A percentile compares a stretch with the other conserved stretches of the same genome.
phyloP scores from a whole-genome alignment of 2,797 vertebrate genomes.

The Columba guinea region DNA sequence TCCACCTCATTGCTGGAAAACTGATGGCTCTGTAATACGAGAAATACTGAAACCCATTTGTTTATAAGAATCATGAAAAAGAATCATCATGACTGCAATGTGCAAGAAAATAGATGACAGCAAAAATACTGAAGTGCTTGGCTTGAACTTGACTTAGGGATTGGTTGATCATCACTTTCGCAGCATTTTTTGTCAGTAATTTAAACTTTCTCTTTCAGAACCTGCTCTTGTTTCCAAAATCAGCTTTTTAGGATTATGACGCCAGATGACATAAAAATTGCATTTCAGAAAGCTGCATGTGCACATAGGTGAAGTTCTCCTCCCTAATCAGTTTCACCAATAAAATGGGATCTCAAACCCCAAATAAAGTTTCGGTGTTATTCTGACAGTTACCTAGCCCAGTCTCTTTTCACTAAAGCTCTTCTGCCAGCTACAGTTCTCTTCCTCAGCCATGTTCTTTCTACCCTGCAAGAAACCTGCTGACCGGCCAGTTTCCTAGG shows the following conservation, averaged over 20 bases:
- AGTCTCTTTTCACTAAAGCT: neutral
- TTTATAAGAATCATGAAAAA: neutral
- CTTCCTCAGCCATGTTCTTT: neutral
- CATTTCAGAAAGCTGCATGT: neutral
- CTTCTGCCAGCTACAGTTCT: neutral
- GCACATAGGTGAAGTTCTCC: neutral
- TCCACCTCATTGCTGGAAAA: neutral
- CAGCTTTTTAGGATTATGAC: neutral
- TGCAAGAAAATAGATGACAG: neutral
- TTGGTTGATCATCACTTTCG: neutral
- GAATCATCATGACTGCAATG: neutral
- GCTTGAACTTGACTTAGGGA: neutral
- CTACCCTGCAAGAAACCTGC: neutral
- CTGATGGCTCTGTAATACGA: neutral
- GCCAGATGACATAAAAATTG: neutral
- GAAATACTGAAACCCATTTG: neutral
- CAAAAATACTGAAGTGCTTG: neutral
- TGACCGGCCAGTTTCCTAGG: neutral
- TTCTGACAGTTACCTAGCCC: neutral
- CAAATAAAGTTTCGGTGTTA: neutral
- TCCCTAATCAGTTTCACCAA: neutral
- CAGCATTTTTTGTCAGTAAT: neutral
- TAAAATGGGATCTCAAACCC: neutral
- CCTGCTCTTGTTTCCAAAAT: neutral
- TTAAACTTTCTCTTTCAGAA: neutral